Percentiles rank a stretch among this genome's conserved stretches.
Evolutionary conservation across 2,113 vertebrate genomes (phyloP).

Genomic region (Phaethon lepturus): DNA sequence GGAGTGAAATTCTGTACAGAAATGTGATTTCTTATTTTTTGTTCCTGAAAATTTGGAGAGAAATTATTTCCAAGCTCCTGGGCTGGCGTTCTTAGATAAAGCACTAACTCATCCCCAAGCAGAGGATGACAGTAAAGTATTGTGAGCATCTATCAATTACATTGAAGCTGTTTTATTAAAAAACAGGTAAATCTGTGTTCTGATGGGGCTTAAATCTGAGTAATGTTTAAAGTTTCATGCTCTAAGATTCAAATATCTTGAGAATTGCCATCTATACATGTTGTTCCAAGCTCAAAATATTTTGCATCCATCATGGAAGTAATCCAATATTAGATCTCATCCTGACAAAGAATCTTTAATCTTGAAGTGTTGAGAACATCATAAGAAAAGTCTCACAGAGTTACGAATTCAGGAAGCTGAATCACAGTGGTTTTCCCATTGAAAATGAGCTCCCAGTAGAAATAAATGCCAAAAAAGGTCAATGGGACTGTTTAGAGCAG

Average conservation of each 20-base stretch:
- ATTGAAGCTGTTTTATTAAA: neutral
- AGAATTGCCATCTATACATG: neutral
- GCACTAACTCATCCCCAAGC: neutral
- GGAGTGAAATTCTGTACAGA: neutral
- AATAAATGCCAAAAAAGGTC: neutral
- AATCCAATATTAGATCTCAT: neutral
- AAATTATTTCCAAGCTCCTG: neutral
- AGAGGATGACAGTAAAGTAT: neutral
- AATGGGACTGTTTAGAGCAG: neutral
- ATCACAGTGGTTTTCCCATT: neutral
- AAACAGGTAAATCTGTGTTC: neutral
- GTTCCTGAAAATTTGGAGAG: neutral
- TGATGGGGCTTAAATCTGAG: neutral
- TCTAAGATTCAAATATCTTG: neutral
- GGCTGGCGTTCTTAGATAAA: neutral
- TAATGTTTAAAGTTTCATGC: neutral
- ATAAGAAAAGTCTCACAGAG: neutral
- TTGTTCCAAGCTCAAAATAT: neutral
- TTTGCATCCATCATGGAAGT: neutral
- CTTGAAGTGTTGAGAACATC: neutral
- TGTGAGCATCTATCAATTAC: neutral
- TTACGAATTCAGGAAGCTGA: neutral
- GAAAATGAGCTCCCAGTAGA: neutral
- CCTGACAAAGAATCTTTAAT: neutral
- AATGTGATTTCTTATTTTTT: neutral